phyloP scores from a whole-genome alignment of 2,888 invertebrate genomes.

The Diplolepis rosae region DNA sequence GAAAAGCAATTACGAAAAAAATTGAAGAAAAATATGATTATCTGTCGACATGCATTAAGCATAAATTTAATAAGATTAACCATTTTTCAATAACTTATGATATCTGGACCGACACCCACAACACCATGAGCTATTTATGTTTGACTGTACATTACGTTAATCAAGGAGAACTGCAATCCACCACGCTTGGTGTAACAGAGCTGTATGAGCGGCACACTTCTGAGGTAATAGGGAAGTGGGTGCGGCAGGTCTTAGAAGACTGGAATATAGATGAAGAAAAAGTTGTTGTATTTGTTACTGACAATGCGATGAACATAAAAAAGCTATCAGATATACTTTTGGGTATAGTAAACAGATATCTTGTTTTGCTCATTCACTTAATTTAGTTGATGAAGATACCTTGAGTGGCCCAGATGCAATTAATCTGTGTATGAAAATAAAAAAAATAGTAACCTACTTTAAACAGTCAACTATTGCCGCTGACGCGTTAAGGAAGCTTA shows the following conservation, averaged over 20 bases:
- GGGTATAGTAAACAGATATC: conserved; percentile 42
- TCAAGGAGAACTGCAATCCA: conserved; percentile 15
- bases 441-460: conserved; percentile 42
- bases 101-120: conserved; percentile 34
- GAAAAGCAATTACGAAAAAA: conserved; percentile 34
- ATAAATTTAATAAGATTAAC: conserved; percentile 24
- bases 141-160: conserved; percentile 37
- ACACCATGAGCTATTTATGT: conserved; percentile 32
- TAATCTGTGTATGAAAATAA: conserved; percentile 43
- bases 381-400: conserved; percentile 45
- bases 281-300: conserved; percentile 38
- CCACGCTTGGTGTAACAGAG: conserved; percentile 19
- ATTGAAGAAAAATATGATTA: conserved; percentile 38
- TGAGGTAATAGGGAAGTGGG: conserved; percentile 16
- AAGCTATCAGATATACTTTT: conserved; percentile 33
- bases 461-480: conserved; percentile 34
- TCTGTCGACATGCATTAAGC: conserved; percentile 30
- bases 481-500: conserved; percentile 37
- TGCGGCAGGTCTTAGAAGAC: background rate
- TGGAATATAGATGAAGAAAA: conserved; percentile 35
- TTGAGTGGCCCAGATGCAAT: conserved; percentile 36
- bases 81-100: conserved; percentile 37
- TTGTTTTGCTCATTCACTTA: conserved; percentile 52
- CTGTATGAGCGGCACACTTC: conserved; percentile 31
- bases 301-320: conserved; percentile 39